Conservation (phyloP, 1,140 invertebrate genomes). For the Drosophila simulans region DNA sequence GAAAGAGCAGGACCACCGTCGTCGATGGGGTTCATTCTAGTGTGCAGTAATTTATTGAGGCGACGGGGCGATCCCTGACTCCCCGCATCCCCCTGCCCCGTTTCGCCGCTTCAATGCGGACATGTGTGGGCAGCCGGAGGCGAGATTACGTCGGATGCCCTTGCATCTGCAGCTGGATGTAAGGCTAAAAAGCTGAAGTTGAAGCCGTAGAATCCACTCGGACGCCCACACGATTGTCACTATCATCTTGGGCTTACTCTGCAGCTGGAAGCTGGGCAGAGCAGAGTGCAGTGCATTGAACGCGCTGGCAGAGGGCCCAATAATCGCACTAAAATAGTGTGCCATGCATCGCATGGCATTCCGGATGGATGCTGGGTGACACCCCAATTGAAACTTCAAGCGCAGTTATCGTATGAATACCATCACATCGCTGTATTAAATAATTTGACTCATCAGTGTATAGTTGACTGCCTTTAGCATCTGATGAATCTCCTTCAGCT, state of each 20-base stretch:
- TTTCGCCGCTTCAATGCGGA: slow-evolving; percentile 29
- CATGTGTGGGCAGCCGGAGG: slow-evolving; percentile 65
- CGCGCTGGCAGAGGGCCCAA: slow-evolving; percentile 7
- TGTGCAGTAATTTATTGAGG: slow-evolving; percentile 76
- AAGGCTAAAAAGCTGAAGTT: slow-evolving; percentile 14
- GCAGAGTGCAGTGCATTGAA: slow-evolving; percentile 35
- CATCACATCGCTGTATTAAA: not conserved
- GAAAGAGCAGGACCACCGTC: slow-evolving; percentile 46
- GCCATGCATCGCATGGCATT: not conserved
- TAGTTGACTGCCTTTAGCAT: not conserved
- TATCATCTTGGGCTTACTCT: slow-evolving; percentile 12
- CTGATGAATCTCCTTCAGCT: not conserved
- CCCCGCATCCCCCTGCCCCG: too few species aligned
- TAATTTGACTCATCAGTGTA: not conserved
- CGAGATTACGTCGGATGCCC: slow-evolving; percentile 53
- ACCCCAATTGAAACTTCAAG: too few species aligned
- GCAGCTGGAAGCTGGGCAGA: slow-evolving; percentile 2
- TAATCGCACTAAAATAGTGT: slow-evolving; percentile 2
- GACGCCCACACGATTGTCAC: slow-evolving; percentile 57
- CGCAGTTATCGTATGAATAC: too few species aligned
- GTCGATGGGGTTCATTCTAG: slow-evolving; percentile 70
- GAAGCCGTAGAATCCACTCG: slow-evolving; percentile 35
- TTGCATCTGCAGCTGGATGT: slow-evolving; percentile 47
- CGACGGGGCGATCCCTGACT: slow-evolving; percentile 10
- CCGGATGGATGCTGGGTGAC: not conserved